Percentiles rank a stretch among this genome's conserved stretches.
Conservation (phyloP, 2,888 invertebrate species). For the Drosophila borborema region DNA sequence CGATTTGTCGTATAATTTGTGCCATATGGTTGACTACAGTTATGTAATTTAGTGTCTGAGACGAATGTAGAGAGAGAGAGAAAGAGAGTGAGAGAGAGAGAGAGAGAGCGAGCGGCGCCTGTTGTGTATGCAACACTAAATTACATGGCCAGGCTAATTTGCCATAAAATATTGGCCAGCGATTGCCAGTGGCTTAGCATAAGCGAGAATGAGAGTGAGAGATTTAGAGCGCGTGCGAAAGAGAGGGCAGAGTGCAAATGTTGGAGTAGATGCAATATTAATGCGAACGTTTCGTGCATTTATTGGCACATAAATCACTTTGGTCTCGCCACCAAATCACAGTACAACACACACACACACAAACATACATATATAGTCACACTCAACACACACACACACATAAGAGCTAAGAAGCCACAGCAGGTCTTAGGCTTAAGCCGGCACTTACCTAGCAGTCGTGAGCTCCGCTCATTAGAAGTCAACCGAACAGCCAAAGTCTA, state of each 20-base stretch:
- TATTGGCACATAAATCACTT: constrained; percentile 73
- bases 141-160: constrained; percentile 67
- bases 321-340: constrained; percentile 56
- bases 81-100: background rate
- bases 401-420: constrained; percentile 8
- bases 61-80: background rate
- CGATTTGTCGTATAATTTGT: constrained; percentile 56
- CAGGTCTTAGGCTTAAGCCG: constrained; percentile 56
- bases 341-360: constrained; percentile 23
- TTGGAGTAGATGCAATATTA: constrained; percentile 65
- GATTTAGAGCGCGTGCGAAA: background rate
- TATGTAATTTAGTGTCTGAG: constrained; percentile 51
- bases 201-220: constrained; percentile 1
- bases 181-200: constrained; percentile 18
- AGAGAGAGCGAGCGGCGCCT: constrained; percentile 35
- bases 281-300: constrained; percentile 65
- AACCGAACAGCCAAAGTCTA: constrained; percentile 32
- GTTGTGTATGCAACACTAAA: constrained; percentile 63
- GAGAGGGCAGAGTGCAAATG: constrained; percentile 7
- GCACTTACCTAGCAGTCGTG: constrained; percentile 62
- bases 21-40: constrained; percentile 56
- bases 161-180: constrained; percentile 50
- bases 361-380: background rate
- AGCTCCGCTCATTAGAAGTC: constrained; percentile 48
- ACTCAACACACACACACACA: background rate